Evolutionary conservation across 1,140 invertebrate genomes (phyloP), one percentile per base, ranked within the genome.

Genomic region (Neocloeon triangulifer): DNA sequence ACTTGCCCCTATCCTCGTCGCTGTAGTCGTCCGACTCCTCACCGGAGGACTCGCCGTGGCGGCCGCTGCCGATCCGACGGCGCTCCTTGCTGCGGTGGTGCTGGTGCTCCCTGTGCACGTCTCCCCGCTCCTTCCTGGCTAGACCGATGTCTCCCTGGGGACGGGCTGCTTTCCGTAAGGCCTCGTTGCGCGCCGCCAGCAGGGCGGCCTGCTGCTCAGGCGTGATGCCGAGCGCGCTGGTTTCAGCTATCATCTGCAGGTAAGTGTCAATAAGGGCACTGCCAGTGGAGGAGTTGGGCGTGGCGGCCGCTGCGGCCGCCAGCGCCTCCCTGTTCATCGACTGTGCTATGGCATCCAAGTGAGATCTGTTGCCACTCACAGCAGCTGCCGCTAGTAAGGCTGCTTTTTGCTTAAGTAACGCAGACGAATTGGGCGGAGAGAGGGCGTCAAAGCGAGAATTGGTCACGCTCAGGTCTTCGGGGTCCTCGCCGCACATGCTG

Each of bases 231-330:
- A 47, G 36, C 8, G 32, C 35, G 19, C 69, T 63, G 42, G 78
- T 82, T 44, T 84, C 78, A 0, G 74, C 75, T 38, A 84, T 80
- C 35, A 80, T 67, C 46, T 82, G 77, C 12, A 85, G 56, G 45
- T 82, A 84, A 2, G 78, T 81, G 47, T 84, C 78, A 13, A 84
- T 46, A 19, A 85, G 62, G 0, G 74, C 73, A 2, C 76, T 80
- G 1, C 75, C 74, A 18, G 69, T 62, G 38, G 61, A 48, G 39
- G 42, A 38, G 5, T 59, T 45, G 7, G 39, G 40, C 40, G 47
- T 13, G 39, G 51, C 28, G 42, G 47, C 3, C 53, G 35, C 32
- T 55, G 37, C 18, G 53, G 51, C 1, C 40, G 38, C 29, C 42
- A 31, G 17, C 25, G 31, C 15, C 12, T 32, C 13, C 14, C 36